Base-by-base conservation (phyloP, 2,797 vertebrate genomes). In the Antrozous pallidus region DNA sequence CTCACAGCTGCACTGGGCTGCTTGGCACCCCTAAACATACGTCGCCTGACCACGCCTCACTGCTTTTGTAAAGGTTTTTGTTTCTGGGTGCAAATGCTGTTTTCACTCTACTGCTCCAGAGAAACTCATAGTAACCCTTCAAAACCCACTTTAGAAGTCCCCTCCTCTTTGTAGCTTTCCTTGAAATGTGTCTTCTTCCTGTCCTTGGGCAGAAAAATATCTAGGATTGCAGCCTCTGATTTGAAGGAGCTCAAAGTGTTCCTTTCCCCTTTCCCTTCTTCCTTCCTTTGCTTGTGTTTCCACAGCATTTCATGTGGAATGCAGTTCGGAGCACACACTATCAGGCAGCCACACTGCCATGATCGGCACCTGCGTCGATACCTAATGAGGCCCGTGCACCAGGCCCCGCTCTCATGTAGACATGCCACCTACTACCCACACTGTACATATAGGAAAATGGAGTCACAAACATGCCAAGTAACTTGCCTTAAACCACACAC, bases 111-210 rank as follows among this genome's bases (percentile, higher is more conserved):
- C 1, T 47, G 51, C 24, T 81, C n/a, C 65, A 40, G 45, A 78
- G 75, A 65, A 79, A 85, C 65, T 85, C 81, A 63, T 78, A 49
- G 40, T 18, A 38, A 85, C 36, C 78, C 88, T 88, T 95, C n/a
- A 79, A 85, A 95, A 73, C 38, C 86, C 56, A 88, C 24, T 36
- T 73, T 69, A 85, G 74, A 88, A 80, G n/a, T 31, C 13, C 83
- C 45, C 1, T 81, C n/a, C 31, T 78, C 84, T 92, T 73, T 69
- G 36, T 12, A 36, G 24, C 6, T 49, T 90, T 88, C 91, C 79
- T 82, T 92, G 38, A 81, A 94, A 73, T 36, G 54, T 82, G 47
- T 82, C 36, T 26, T 79, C 49, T 83, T 90, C 22, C n/a, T 42
- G 22, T 56, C 36, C 33, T 69, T 31, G n/a, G 54, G 22, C 36